Evolutionary conservation across 2,113 vertebrate genomes (phyloP).

Genomic region (Eonycteris spelaea): DNA sequence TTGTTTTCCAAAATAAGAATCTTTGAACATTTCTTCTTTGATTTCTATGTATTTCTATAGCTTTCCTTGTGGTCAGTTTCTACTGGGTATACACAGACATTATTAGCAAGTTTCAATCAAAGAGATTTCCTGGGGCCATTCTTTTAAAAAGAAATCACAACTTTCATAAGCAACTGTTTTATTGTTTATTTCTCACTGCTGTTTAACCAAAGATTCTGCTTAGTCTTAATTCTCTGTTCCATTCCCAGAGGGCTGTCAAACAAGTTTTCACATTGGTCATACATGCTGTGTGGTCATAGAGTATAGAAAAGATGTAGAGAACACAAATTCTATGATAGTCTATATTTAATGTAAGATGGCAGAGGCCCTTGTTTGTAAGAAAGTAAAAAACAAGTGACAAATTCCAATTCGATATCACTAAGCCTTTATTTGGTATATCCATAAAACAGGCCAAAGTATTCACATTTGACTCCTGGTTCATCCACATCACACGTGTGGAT

Average conservation of each 20-base stretch:
- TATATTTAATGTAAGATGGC: neutral
- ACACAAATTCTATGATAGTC: neutral
- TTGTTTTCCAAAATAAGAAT: neutral
- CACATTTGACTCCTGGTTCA: neutral
- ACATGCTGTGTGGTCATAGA: neutral
- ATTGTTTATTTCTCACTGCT: neutral
- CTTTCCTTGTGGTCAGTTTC: neutral
- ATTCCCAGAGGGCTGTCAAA: neutral
- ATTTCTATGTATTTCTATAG: neutral
- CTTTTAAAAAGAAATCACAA: neutral
- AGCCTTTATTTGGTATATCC: neutral
- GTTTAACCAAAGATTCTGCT: neutral
- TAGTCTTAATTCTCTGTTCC: neutral
- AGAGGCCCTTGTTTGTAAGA: neutral
- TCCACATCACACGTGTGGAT: neutral
- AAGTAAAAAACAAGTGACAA: neutral
- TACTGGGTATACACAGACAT: neutral
- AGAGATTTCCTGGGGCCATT: neutral
- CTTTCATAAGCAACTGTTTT: neutral
- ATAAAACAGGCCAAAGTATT: neutral
- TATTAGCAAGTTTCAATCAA: neutral
- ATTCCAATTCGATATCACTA: neutral
- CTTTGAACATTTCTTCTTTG: slow-evolving; percentile 12
- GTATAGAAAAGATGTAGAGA: neutral
- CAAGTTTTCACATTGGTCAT: neutral